Conservation (phyloP, 2,888 invertebrate genomes). For the Leucozona laternaria region DNA sequence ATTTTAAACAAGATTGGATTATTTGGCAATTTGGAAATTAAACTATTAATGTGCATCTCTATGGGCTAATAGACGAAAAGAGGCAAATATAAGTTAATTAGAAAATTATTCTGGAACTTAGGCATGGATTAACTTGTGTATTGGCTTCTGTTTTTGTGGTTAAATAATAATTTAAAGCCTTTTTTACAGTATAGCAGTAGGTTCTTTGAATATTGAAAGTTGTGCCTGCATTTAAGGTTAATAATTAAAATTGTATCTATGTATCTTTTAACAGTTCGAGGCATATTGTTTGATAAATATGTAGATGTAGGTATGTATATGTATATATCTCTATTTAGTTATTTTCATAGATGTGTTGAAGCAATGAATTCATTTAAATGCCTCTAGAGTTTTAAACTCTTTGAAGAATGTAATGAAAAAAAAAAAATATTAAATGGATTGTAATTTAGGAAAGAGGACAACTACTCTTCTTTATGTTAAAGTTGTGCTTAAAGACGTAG, state of each 20-base stretch:
- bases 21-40: conserved; percentile 40
- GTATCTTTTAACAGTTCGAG: too few relatives aligned
- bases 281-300: too few relatives aligned
- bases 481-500: not conserved
- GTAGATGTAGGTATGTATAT: too few relatives aligned
- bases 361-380: not conserved
- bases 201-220: too few relatives aligned
- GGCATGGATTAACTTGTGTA: conserved; percentile 26
- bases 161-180: conserved; percentile 3
- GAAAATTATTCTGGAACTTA: conserved; percentile 42
- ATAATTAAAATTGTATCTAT: too few relatives aligned
- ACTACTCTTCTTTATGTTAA: not conserved
- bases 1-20: conserved; percentile 47
- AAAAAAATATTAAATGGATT: not conserved
- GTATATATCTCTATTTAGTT: too few relatives aligned
- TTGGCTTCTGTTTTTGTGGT: conserved; percentile 25
- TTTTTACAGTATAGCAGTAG: not conserved
- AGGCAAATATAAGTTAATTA: conserved; percentile 57
- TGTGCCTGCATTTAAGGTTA: not conserved
- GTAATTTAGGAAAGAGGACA: not conserved
- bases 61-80: conserved; percentile 26
- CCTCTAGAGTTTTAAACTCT: not conserved
- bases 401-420: not conserved
- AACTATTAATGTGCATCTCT: conserved; percentile 52
- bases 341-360: not conserved